Percentiles rank a stretch among this genome's conserved stretches.
These are phyloP conservation scores for Hafferia zeledoni DNA, from an alignment of 2,797 vertebrate genomes.

Conservation along the genomic window DNA sequence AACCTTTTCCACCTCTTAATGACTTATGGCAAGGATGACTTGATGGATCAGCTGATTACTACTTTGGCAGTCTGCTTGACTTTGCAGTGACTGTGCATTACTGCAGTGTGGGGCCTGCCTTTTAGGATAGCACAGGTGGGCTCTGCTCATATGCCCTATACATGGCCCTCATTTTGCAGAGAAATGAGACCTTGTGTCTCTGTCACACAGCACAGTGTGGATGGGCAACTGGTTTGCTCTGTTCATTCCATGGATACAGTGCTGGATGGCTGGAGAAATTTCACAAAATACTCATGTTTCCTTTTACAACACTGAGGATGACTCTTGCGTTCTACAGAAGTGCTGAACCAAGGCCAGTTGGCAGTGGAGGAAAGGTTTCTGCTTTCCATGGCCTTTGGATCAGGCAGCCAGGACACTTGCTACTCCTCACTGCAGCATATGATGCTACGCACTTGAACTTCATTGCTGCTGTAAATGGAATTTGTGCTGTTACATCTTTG, in stretches of 20 bases:
- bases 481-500: neutral
- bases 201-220: neutral
- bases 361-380: neutral
- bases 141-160: neutral
- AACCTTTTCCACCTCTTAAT: neutral
- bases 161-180: neutral
- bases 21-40: neutral
- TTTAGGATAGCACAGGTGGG: neutral
- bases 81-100: neutral
- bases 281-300: neutral
- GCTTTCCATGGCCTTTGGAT: neutral
- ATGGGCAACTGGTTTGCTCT: neutral
- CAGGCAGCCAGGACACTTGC: neutral
- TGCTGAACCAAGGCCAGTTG: neutral
- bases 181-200: neutral
- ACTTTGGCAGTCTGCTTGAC: neutral
- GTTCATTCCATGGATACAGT: neutral
- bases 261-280: neutral
- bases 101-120: neutral
- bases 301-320: neutral
- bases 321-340: neutral
- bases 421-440: neutral
- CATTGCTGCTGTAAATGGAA: conserved; percentile 56
- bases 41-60: neutral
- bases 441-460: neutral